phyloP scores from a whole-genome alignment of 2,113 vertebrate species.

The Colaptes auratus region DNA sequence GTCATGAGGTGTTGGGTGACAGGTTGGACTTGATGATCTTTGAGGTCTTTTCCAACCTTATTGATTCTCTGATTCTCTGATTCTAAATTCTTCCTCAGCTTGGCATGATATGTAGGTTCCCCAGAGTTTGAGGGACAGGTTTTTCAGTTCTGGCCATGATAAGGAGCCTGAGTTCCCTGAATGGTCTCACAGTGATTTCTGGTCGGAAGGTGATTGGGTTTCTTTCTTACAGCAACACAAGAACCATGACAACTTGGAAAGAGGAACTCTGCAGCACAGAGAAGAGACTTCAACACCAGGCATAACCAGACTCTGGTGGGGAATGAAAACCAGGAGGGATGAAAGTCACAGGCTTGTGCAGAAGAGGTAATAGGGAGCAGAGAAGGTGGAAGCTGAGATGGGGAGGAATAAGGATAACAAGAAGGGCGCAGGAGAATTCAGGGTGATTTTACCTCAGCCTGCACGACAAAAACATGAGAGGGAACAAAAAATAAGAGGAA shows the following conservation, averaged over 20 bases:
- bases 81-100: neutral
- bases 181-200: neutral
- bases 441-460: constrained; percentile 19
- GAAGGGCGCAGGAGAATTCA: neutral
- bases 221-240: constrained; percentile 22
- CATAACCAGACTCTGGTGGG: neutral
- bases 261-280: constrained; percentile 19
- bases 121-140: neutral
- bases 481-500: constrained; percentile 27
- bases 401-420: neutral
- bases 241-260: constrained; percentile 48
- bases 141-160: neutral
- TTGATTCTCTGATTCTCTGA: too few species aligned
- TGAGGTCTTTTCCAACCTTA: too few species aligned
- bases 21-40: too few species aligned
- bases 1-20: too few species aligned
- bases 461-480: neutral
- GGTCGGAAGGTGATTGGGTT: neutral
- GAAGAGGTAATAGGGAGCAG: neutral
- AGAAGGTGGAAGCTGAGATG: neutral
- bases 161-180: neutral
- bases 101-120: neutral
- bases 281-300: constrained; percentile 55
- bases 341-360: constrained; percentile 15
- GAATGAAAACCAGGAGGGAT: neutral